Evolutionary conservation across 1,140 invertebrate species (phyloP), one percentile per base, ranked within the genome.

Genomic region (Zaprionus nigranus): DNA sequence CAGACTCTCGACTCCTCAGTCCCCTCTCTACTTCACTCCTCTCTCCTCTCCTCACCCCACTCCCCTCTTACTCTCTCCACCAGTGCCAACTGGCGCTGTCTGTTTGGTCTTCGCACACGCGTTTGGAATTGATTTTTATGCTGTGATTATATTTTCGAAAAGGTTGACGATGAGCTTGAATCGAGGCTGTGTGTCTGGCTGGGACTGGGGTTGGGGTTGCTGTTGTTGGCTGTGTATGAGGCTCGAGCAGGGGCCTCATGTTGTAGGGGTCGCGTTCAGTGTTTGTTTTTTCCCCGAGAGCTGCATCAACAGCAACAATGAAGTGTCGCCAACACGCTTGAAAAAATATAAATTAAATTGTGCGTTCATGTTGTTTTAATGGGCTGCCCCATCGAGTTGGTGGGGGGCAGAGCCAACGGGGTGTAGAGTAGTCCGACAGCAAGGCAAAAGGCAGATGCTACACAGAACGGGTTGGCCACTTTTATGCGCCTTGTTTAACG

Each of bases 111-210:
- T 79, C 85, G 82, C 81, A 90, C 81, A 84, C 86, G 85, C 86
- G 79, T 85, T 88, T 82, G 85, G 85, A 90, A 90, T 90, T 90
- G 85, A 90, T 90, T 90, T 90, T 90, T 90, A 90, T 90, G 85
- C 85, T 90, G 86, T 90, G 85, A 90, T 90, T 90, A 90, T 90
- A 90, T 90, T 90, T 90, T 84, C 82, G 86, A 90, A 90, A 90
- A 90, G 86, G 85, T 90, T 90, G 85, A 79, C 85, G 81, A 84
- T 81, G 85, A 85, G 81, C 82, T 65, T 30, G 58, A 69, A 28
- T 67, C 63, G 46, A 61, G 46, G 60, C 59, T 68, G 57, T 40
- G 54, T 17, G n/a, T n/a, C 40, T 46, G 40, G 22, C 28, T n/a
- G n/a, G n/a, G n/a, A n/a, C 28, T 36, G 49, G 58, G 28, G 65